Base-by-base conservation (phyloP, 2,113 vertebrate genomes). In the Cryptotis parvus region DNA sequence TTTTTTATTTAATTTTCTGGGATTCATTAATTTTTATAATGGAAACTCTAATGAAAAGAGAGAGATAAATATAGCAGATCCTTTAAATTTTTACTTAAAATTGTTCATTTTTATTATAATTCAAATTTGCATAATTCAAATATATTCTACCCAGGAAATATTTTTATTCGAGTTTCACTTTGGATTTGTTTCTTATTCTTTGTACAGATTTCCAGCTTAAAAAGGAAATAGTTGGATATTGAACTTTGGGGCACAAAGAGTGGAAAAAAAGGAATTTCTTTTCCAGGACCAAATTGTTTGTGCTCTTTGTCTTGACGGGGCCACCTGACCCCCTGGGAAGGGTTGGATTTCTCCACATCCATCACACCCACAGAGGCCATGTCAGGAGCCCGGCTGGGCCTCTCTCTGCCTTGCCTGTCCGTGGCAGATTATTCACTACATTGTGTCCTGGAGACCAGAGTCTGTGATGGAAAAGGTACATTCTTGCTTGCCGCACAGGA, bases 311-410 rank as follows among this genome's bases (percentile, higher is more conserved):
- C 90, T 92, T 96, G 96, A 95, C 69, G 87, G 94, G 97, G 96
- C 96, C 97, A 97, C 97, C 94, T 97, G 98, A 98, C 96, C 98
- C 98, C 97, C 96, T 91, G 96, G 95, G 96, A 97, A 96, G 98
- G 98, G 98, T 99, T 98, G 98, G 93, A 97, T 98, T 99, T 99
- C 98, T 97, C 89, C 93, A 97, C 98, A 99, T 99, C 98, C 98
- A 99, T 99, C 99, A 99, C 97, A 96, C 96, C 89, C 95, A 97
- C 98, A 97, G 97, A 98, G 94, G 96, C 95, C 94, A 90, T 98
- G 98, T 98, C 98, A 98, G 94, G 97, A 98, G 96, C 97, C 97
- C 79, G 3, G 94, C 97, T 97, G 95, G 97, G 97, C 96, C 94
- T n/a, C n/a, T n/a, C n/a, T 97, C 98, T 96, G 96, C 96, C 90